Percentiles rank a stretch among this genome's conserved stretches.
Evolutionary conservation across 2,888 invertebrate genomes (phyloP).

Genomic region (Parasteatoda lunata): DNA sequence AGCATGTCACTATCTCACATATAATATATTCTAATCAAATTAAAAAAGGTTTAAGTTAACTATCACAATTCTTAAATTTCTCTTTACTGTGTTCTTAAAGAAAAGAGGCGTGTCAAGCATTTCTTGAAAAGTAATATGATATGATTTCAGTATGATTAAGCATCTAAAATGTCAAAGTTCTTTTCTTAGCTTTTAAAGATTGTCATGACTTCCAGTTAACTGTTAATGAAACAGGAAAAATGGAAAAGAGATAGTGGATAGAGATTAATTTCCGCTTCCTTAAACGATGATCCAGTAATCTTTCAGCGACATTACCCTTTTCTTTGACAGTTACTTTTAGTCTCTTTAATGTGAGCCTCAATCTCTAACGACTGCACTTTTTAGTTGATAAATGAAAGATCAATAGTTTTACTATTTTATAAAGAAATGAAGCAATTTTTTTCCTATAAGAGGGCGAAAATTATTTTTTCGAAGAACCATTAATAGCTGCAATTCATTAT

Average conservation of each 20-base stretch:
- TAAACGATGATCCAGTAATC: constrained; percentile 50
- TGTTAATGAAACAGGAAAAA: not conserved
- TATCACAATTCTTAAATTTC: too few species aligned
- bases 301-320: constrained; percentile 48
- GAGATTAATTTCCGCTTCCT: constrained; percentile 39
- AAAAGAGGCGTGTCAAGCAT: not conserved
- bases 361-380: constrained; percentile 23
- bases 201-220: not conserved
- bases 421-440: not conserved
- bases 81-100: too few species aligned
- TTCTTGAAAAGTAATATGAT: not conserved
- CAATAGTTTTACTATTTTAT: constrained; percentile 26
- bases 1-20: too few species aligned
- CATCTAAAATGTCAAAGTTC: too few species aligned
- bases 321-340: constrained; percentile 39
- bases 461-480: too few species aligned
- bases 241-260: not conserved
- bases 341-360: constrained; percentile 20
- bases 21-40: too few species aligned
- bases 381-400: constrained; percentile 36
- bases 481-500: too few species aligned
- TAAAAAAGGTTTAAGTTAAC: too few species aligned
- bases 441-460: too few species aligned
- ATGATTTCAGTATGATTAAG: not conserved
- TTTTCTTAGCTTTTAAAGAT: not conserved